Evolutionary conservation across 2,888 invertebrate genomes (phyloP).

Genomic region (Platypus cylindrus): DNA sequence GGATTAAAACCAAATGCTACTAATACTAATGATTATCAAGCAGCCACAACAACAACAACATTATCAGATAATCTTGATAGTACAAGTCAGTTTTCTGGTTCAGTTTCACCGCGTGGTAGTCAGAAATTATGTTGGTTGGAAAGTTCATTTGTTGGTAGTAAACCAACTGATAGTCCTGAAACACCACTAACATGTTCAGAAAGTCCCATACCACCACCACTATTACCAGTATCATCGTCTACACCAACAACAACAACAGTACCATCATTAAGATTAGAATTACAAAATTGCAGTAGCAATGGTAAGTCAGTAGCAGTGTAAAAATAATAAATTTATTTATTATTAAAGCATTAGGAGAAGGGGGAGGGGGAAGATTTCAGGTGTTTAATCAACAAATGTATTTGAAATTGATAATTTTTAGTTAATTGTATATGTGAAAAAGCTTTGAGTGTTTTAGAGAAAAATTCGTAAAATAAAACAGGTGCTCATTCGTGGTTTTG

Average conservation of each 20-base stretch:
- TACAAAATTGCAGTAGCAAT: slow-evolving; percentile 29
- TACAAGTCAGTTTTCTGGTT: slow-evolving; percentile 27
- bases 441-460: too few species aligned
- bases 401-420: too few species aligned
- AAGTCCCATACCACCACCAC: slow-evolving; percentile 31
- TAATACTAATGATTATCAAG: slow-evolving; percentile 13
- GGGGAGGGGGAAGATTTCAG: too few species aligned
- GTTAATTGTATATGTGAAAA: too few species aligned
- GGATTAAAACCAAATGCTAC: slow-evolving; percentile 44
- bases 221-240: slow-evolving; percentile 45
- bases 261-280: slow-evolving; percentile 42
- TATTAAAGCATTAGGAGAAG: too few species aligned
- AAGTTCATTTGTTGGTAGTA: slow-evolving; percentile 79
- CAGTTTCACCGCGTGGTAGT: slow-evolving; percentile 44
- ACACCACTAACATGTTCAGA: slow-evolving; percentile 45
- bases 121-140: slow-evolving; percentile 79
- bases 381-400: too few species aligned
- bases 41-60: too few species aligned
- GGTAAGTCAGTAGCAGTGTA: slow-evolving; percentile 38
- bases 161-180: slow-evolving; percentile 75
- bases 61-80: slow-evolving; percentile 22
- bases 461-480: too few species aligned
- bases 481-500: too few species aligned
- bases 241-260: slow-evolving; percentile 29
- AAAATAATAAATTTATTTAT: slow-evolving; percentile 5